Percentiles rank a stretch among this genome's conserved stretches.
These are phyloP conservation scores for Bos javanicus DNA, from an alignment of 2,113 vertebrate species.

Conservation along the genomic window DNA sequence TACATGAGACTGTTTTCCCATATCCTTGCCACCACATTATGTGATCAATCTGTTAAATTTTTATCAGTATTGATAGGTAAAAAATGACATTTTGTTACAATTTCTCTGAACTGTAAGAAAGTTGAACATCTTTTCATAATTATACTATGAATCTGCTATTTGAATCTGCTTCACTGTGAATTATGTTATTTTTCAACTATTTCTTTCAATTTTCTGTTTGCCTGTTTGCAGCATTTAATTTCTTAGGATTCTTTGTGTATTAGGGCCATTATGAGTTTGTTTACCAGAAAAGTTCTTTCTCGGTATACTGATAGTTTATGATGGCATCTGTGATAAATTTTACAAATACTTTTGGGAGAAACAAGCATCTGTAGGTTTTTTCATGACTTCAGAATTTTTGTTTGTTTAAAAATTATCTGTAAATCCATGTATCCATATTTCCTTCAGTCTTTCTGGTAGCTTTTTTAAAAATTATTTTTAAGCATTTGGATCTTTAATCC, in stretches of 20 bases:
- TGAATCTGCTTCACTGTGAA: not conserved
- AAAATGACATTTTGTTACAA: not conserved
- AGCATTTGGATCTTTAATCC: not conserved
- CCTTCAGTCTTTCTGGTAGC: not conserved
- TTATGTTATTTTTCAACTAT: not conserved
- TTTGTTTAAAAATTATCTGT: not conserved
- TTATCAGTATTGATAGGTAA: not conserved
- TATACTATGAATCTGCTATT: not conserved
- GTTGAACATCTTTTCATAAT: not conserved
- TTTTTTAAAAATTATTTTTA: not conserved
- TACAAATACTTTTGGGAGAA: not conserved
- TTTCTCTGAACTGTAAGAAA: not conserved
- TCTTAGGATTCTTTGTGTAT: not conserved
- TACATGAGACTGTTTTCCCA: not conserved
- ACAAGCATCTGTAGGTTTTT: not conserved
- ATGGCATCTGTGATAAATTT: not conserved
- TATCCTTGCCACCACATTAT: not conserved
- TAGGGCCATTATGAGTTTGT: not conserved
- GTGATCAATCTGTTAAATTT: slow-evolving; percentile 6
- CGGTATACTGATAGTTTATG: not conserved
- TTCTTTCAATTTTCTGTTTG: not conserved
- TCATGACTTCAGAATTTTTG: not conserved
- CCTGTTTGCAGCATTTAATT: not conserved
- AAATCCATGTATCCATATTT: not conserved
- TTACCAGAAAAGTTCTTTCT: not conserved